A percentile compares a stretch with the other conserved stretches of the same genome.
These are phyloP conservation scores for Heterohyrax brucei DNA, from an alignment of 2,797 vertebrate genomes.

Conservation along the genomic window DNA sequence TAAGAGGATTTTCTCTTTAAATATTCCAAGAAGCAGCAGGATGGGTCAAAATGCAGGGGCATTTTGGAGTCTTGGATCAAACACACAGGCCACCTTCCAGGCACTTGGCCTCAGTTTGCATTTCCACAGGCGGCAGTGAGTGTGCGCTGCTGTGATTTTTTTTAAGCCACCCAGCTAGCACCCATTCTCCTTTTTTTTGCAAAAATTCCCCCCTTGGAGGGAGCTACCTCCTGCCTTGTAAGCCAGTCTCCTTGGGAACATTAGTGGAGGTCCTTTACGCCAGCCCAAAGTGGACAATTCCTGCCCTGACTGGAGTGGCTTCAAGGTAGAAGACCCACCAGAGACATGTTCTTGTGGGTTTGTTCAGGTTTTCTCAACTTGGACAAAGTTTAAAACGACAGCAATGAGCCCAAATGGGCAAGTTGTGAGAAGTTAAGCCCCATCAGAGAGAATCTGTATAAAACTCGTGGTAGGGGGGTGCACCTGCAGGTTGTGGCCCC, in stretches of 20 bases:
- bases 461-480: background rate
- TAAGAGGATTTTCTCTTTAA: background rate
- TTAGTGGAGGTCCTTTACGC: background rate
- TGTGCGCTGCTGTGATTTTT: no score
- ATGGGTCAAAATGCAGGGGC: background rate
- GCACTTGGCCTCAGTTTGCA: no score
- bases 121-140: background rate
- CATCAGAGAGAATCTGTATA: accelerated
- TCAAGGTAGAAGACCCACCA: background rate
- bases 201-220: background rate
- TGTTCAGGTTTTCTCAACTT: accelerated
- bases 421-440: no score
- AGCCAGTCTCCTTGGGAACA: background rate
- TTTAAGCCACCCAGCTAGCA: accelerated
- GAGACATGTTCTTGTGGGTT: background rate
- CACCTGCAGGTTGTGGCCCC: no score
- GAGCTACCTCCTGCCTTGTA: accelerated
- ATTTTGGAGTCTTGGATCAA: background rate
- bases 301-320: background rate
- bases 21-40: background rate
- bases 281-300: background rate
- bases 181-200: background rate
- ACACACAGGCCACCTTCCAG: background rate
- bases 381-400: background rate
- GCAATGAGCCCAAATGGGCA: background rate